Percentiles rank a stretch among this genome's conserved stretches.
Conservation (phyloP, 2,113 vertebrate genomes). For the Calonectris borealis region DNA sequence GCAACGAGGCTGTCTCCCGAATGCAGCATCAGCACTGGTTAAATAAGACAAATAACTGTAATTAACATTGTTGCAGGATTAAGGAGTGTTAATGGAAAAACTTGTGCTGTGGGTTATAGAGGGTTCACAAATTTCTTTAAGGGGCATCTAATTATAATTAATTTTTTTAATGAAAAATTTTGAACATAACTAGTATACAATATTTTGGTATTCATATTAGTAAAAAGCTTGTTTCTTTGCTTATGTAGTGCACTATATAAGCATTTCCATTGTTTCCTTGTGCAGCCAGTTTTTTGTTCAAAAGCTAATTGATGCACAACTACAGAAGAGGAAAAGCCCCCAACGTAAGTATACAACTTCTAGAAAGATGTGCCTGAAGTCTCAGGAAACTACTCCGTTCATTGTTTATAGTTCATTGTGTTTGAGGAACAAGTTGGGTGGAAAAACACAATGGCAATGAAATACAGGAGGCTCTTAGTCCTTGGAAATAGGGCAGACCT, state of each 20-base stretch:
- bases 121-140: background rate
- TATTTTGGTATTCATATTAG: background rate
- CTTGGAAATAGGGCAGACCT: background rate
- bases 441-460: background rate
- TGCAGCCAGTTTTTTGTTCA: background rate
- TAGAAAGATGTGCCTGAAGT: background rate
- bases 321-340: background rate
- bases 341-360: background rate
- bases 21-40: background rate
- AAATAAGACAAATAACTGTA: background rate
- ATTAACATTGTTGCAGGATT: background rate
- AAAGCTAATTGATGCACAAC: background rate
- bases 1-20: background rate
- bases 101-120: background rate
- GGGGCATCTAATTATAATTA: background rate
- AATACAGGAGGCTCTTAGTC: background rate
- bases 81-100: background rate
- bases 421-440: background rate
- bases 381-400: background rate
- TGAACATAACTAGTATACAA: background rate
- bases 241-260: background rate
- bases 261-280: background rate
- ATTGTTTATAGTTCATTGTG: background rate
- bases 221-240: background rate
- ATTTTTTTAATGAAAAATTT: background rate